Evolutionary conservation across 2,888 invertebrate genomes (phyloP).

Genomic region (Siphlonurus alternatus): DNA sequence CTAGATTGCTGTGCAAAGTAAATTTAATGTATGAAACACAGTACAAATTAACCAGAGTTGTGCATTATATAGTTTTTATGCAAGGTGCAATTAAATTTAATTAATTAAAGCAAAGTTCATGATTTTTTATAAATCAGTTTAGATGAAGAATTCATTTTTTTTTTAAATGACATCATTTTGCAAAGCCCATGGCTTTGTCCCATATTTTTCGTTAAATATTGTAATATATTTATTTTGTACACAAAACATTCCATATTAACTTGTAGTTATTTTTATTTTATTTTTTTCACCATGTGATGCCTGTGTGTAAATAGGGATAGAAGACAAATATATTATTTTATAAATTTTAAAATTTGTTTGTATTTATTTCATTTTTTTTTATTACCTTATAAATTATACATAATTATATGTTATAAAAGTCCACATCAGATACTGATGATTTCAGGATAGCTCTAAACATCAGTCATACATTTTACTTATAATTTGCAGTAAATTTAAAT

Average conservation of each 20-base stretch:
- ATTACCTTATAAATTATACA: not conserved
- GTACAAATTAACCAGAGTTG: not conserved
- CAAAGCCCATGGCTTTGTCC: not conserved
- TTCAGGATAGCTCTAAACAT: no score
- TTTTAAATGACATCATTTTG: not conserved
- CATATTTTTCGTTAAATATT: not conserved
- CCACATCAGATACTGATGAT: no score
- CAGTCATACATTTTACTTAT: no score
- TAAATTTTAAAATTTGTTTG: not conserved
- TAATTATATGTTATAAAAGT: no score
- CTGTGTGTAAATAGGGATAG: not conserved
- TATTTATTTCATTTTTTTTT: not conserved
- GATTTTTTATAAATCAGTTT: not conserved
- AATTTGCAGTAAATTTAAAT: no score
- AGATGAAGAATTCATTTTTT: not conserved
- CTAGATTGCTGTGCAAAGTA: no score
- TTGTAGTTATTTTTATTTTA: no score
- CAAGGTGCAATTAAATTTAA: not conserved
- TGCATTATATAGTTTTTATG: not conserved
- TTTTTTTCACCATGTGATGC: not conserved
- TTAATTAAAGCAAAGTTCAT: not conserved
- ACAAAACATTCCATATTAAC: not conserved
- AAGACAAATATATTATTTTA: not conserved
- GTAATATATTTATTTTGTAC: not conserved
- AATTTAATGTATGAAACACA: no score